These are phyloP conservation scores for Empidonax alnorum DNA, from an alignment of 2,113 vertebrate species.

Conservation along the genomic window DNA sequence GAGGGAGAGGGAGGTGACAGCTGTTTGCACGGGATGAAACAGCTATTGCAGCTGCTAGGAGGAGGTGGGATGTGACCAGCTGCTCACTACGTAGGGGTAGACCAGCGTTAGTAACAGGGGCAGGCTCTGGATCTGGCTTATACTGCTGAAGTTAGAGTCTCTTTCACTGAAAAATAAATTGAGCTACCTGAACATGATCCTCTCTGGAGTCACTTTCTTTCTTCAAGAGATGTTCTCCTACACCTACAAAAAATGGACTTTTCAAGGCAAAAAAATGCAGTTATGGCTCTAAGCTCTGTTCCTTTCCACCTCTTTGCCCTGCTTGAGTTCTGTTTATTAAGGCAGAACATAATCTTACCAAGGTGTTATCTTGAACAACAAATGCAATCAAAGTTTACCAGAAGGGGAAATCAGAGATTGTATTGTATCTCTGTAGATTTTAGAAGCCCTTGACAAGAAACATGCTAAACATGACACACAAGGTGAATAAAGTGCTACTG, in stretches of 20 bases:
- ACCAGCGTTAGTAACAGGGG: not conserved
- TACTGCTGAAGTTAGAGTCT: not conserved
- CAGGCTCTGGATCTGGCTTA: not conserved
- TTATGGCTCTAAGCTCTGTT: not conserved
- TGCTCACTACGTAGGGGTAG: not conserved
- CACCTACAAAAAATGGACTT: not conserved
- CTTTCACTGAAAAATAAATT: not conserved
- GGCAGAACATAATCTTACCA: not conserved
- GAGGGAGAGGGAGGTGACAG: not conserved
- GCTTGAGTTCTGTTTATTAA: not conserved
- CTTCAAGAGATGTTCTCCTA: not conserved
- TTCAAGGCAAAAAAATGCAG: not conserved
- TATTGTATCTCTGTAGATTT: not conserved
- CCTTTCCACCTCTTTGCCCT: not conserved
- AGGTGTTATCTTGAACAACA: not conserved
- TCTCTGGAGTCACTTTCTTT: not conserved
- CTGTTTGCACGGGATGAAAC: not conserved
- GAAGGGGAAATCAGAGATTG: not conserved
- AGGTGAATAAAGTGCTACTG: not conserved
- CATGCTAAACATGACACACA: not conserved
- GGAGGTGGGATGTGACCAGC: not conserved
- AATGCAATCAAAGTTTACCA: not conserved
- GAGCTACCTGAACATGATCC: not conserved
- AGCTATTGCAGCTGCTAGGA: not conserved
- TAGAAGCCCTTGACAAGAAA: not conserved